phyloP scores from a whole-genome alignment of 2,888 invertebrate genomes.

The Andrena chrysosceles region DNA sequence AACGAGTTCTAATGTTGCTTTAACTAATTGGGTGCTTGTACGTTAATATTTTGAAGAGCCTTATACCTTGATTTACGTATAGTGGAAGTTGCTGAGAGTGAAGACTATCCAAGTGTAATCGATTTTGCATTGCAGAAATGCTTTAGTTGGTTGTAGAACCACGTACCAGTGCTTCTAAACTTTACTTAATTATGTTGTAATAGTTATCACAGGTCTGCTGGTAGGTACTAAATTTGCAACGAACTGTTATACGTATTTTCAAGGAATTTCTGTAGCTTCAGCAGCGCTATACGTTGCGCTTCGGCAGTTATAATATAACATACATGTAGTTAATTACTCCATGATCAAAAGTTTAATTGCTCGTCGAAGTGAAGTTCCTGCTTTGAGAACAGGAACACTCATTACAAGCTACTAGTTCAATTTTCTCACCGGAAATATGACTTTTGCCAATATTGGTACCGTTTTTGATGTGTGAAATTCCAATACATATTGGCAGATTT shows the following conservation, averaged over 20 bases:
- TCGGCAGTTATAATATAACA: not conserved
- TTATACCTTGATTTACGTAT: not conserved
- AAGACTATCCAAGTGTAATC: not conserved
- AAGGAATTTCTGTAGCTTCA: conserved; percentile 15
- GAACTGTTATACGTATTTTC: not conserved
- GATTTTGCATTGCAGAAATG: not conserved
- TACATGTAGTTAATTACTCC: conserved; percentile 1
- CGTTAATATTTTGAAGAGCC: not conserved
- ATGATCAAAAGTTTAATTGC: conserved; percentile 3
- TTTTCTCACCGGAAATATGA: not conserved
- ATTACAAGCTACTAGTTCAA: not conserved
- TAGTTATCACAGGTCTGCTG: conserved; percentile 1
- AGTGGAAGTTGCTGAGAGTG: conserved; percentile 1
- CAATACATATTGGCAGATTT: too few relatives aligned
- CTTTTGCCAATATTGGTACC: not conserved
- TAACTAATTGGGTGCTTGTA: too few relatives aligned
- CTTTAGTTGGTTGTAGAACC: not conserved
- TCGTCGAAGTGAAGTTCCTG: not conserved
- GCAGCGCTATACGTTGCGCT: not conserved
- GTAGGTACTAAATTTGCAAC: conserved; percentile 22
- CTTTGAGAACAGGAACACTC: not conserved
- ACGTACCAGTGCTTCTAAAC: not conserved
- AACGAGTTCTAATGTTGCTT: too few relatives aligned
- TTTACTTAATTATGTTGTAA: conserved; percentile 15
- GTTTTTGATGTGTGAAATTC: not conserved